phyloP scores from a whole-genome alignment of 2,113 vertebrate species.

The Malurus cyaneus region DNA sequence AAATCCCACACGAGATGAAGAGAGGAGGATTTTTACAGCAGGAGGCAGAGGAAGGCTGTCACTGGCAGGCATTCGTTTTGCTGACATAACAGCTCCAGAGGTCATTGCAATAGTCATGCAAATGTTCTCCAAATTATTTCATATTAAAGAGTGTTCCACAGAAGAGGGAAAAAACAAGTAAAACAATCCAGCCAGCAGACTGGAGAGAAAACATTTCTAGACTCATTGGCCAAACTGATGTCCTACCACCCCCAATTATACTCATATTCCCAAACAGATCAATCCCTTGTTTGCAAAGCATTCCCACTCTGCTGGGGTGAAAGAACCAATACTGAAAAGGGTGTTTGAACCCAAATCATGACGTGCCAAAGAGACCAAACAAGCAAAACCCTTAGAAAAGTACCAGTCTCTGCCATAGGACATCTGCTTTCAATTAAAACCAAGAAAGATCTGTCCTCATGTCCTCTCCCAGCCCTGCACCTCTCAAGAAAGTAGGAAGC shows the following conservation, averaged over 20 bases:
- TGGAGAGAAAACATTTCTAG: background rate
- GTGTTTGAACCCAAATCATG: background rate
- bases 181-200: background rate
- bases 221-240: background rate
- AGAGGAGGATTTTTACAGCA: background rate
- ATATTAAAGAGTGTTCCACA: background rate
- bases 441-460: accelerated
- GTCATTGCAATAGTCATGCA: background rate
- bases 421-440: background rate
- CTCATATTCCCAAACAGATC: background rate
- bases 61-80: background rate
- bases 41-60: background rate
- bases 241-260: background rate
- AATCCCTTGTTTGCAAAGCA: background rate
- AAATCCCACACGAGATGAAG: accelerated
- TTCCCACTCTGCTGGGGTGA: background rate
- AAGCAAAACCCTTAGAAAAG: background rate
- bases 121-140: background rate
- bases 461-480: background rate
- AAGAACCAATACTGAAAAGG: background rate
- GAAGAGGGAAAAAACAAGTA: background rate
- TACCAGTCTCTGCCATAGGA: background rate
- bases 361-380: background rate
- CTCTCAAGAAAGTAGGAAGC: background rate
- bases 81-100: background rate